Percentiles rank a stretch among this genome's conserved stretches.
Evolutionary conservation across 2,797 vertebrate genomes (phyloP).

Genomic region (Cirrhinus mrigala): DNA sequence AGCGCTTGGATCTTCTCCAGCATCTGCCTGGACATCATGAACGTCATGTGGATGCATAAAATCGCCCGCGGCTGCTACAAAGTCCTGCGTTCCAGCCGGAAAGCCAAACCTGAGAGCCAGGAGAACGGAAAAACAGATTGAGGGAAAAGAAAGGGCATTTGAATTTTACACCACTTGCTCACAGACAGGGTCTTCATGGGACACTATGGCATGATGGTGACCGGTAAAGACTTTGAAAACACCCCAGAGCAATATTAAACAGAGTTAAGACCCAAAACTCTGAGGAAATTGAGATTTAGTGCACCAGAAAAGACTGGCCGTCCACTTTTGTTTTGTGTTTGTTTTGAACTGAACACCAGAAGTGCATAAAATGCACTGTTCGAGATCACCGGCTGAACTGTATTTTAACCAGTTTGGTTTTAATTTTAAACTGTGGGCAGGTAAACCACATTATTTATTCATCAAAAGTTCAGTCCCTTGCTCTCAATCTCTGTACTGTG

Average conservation of each 20-base stretch:
- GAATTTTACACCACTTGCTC: not conserved
- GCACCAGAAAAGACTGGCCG: constrained; percentile 42
- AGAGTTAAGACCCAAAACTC: constrained; percentile 54
- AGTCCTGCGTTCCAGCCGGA: constrained; percentile 84
- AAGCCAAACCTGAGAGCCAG: constrained; percentile 74
- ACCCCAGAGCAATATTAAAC: constrained; percentile 75
- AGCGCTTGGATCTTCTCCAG: constrained; percentile 90
- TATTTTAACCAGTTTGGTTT: constrained; percentile 36
- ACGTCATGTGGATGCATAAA: constrained; percentile 98
- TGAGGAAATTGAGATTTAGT: constrained; percentile 52
- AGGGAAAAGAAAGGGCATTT: constrained; percentile 36
- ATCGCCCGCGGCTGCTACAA: constrained; percentile 93
- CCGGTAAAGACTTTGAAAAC: constrained; percentile 62
- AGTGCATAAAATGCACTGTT: constrained; percentile 2
- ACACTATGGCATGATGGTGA: constrained; percentile 36
- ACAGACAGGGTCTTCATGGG: not conserved
- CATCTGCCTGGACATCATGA: constrained; percentile 93
- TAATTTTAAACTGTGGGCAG: constrained; percentile 19
- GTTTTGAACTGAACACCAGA: not conserved
- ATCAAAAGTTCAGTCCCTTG: not conserved
- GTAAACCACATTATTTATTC: constrained; percentile 51
- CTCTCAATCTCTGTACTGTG: constrained; percentile 42
- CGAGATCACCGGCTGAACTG: constrained; percentile 2
- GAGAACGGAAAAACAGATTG: constrained; percentile 93
- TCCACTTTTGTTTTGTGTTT: constrained; percentile 51